Percentiles rank a stretch among this genome's conserved stretches.
Evolutionary conservation across 2,797 vertebrate species (phyloP).

Genomic region (Coregonus sp.): DNA sequence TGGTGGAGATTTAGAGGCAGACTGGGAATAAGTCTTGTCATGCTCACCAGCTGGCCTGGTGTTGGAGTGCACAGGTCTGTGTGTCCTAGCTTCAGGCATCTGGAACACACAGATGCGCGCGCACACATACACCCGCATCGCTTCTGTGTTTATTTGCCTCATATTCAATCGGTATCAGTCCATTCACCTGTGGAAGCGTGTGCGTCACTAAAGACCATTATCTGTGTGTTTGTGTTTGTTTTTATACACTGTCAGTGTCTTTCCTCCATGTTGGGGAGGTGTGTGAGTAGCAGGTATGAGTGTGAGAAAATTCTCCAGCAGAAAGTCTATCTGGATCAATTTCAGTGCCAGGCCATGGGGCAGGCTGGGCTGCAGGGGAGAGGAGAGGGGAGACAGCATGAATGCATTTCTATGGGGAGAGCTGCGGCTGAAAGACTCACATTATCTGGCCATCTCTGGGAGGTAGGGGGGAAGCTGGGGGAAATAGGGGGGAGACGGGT

Average conservation of each 20-base stretch:
- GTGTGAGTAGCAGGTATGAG: conserved; percentile 64
- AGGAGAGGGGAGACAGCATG: conserved; percentile 34
- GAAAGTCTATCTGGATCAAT: conserved; percentile 73
- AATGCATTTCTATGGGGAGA: conserved; percentile 55
- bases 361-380: conserved; percentile 36
- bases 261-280: conserved; percentile 3
- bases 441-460: conserved; percentile 63
- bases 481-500: background rate
- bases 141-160: background rate
- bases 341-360: conserved; percentile 68
- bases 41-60: conserved; percentile 31
- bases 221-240: background rate
- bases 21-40: conserved; percentile 33
- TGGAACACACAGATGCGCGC: background rate
- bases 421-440: conserved; percentile 63
- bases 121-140: background rate
- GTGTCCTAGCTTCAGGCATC: background rate
- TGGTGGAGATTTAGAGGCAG: conserved; percentile 11
- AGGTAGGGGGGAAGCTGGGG: conserved; percentile 20
- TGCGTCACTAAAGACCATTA: background rate
- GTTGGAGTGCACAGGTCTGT: conserved; percentile 8
- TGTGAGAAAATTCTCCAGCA: conserved; percentile 76
- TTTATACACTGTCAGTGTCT: conserved; percentile 16
- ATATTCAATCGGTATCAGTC: background rate
- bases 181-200: conserved; percentile 27